Evolutionary conservation across 2,113 vertebrate genomes (phyloP), one percentile per base, ranked within the genome.

Genomic region (Madoqua kirkii): DNA sequence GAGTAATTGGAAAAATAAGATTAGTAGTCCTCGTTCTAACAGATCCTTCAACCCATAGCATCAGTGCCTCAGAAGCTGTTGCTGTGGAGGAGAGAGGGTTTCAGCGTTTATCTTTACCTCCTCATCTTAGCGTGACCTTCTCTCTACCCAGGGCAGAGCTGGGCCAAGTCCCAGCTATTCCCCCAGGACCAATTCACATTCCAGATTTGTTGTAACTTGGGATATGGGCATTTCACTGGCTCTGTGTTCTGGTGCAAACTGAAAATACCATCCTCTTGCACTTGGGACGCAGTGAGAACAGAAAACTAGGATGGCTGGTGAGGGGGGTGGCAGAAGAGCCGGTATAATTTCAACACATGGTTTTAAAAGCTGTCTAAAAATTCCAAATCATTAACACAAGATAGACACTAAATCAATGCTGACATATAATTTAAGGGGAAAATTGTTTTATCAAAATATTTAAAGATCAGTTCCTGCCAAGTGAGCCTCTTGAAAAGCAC

Each of bases 1-100:
- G 59, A 27, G 29, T 94, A 93, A 96, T 87, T 92, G 89, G 95
- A 91, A 95, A 89, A 97, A 84, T 67, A 88, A 96, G 96, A 94
- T 84, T 79, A 57, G 3, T 23, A 1, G 11, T 19, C 88, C 64
- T 59, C 3, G 25, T 90, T 95, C 62, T 86, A 23, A 85, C 50
- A 36, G 25, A 6, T 45, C 57, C 87, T 87, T 92, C 6, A 0
- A 9, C 79, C 54, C 0, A 48, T 25, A 81, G 3, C 14, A 88
- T 62, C 15, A 10, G 57, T 89, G 36, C 54, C 9, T n/a, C 33
- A 45, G 3, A 79, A 55, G 48, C 55, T 64, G 45, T 23, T 93
- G 19, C 74, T 87, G 13, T 27, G 7, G 14, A 36, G 4, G 3
- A 36, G 0, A 50, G 48, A 3, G 57, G 10, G 4, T 10, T 64